Evolutionary conservation across 2,113 vertebrate genomes (phyloP).

Genomic region (Mustela nigripes): DNA sequence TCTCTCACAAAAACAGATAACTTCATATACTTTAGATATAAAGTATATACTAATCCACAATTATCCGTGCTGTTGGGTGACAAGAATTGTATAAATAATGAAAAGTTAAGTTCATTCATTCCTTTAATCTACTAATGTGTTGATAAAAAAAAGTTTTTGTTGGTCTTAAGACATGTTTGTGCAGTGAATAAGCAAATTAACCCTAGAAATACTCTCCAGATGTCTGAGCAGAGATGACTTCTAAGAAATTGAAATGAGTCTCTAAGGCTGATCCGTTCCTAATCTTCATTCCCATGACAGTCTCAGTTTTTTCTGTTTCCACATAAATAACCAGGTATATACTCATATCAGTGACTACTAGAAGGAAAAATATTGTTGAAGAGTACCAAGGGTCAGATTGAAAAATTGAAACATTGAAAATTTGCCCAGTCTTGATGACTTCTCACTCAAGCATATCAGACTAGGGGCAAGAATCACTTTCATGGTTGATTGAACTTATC

Average conservation of each 20-base stretch:
- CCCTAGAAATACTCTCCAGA: neutral
- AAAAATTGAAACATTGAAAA: neutral
- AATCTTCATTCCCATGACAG: neutral
- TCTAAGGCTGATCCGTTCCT: neutral
- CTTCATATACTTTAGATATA: constrained; percentile 9
- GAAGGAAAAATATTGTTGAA: constrained; percentile 13
- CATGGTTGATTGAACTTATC: neutral
- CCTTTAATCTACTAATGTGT: neutral
- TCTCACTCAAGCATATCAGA: neutral
- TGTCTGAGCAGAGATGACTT: constrained; percentile 47
- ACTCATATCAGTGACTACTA: neutral
- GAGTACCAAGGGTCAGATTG: neutral
- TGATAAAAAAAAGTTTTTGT: neutral
- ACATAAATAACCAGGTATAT: neutral
- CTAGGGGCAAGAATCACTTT: neutral
- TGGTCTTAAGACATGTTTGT: neutral
- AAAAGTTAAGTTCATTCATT: constrained; percentile 25
- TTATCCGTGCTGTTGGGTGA: neutral
- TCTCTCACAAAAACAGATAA: constrained; percentile 16
- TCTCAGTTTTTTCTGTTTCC: neutral
- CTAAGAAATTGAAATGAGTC: neutral
- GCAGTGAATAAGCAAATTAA: constrained; percentile 29
- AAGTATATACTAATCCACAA: neutral
- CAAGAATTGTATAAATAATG: constrained; percentile 30
- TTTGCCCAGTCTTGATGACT: neutral